A percentile compares a stretch with the other conserved stretches of the same genome.
phyloP scores from a whole-genome alignment of 1,140 invertebrate species.

The Oryctes rhinoceros region DNA sequence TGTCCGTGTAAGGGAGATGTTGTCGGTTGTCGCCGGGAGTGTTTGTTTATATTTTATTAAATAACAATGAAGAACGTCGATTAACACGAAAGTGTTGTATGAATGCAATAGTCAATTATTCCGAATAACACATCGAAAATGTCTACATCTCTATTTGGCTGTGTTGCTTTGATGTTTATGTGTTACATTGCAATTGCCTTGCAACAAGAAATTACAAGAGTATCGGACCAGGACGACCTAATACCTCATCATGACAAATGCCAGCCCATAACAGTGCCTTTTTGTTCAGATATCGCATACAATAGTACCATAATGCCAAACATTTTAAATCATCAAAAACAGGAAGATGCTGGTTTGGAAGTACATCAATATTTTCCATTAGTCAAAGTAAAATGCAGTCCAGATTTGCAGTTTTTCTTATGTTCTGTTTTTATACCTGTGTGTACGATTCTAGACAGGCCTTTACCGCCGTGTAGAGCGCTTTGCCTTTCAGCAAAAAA shows the following conservation, averaged over 20 bases:
- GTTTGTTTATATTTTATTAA: conserved; percentile 40
- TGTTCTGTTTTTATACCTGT: conserved; percentile 97
- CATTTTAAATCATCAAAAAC: conserved; percentile 89
- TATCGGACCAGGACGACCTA: conserved; percentile 46
- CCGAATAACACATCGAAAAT: conserved; percentile 33
- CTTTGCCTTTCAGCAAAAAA: conserved; percentile 87
- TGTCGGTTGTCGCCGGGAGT: conserved; percentile 13
- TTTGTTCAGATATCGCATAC: conserved; percentile 93
- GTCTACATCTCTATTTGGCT: conserved; percentile 21
- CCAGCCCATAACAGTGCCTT: conserved; percentile 90
- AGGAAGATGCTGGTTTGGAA: conserved; percentile 94
- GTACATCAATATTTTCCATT: conserved; percentile 94
- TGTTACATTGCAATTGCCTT: conserved; percentile 12
- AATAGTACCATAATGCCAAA: conserved; percentile 98
- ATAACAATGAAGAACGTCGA: conserved; percentile 16
- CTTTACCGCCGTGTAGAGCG: conserved; percentile 91
- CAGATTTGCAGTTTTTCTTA: conserved; percentile 93
- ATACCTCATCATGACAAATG: conserved; percentile 83
- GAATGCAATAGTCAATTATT: conserved; percentile 20
- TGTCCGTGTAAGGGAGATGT: conserved; percentile 23
- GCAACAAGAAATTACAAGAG: conserved; percentile 43
- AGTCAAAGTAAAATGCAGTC: conserved; percentile 95
- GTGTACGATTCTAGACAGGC: conserved; percentile 89
- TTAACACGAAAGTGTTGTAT: conserved; percentile 39
- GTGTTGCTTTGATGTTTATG: conserved; percentile 32